Evolutionary conservation across 2,113 vertebrate genomes (phyloP), one percentile per base, ranked within the genome.

Genomic region (Thymallus thymallus): DNA sequence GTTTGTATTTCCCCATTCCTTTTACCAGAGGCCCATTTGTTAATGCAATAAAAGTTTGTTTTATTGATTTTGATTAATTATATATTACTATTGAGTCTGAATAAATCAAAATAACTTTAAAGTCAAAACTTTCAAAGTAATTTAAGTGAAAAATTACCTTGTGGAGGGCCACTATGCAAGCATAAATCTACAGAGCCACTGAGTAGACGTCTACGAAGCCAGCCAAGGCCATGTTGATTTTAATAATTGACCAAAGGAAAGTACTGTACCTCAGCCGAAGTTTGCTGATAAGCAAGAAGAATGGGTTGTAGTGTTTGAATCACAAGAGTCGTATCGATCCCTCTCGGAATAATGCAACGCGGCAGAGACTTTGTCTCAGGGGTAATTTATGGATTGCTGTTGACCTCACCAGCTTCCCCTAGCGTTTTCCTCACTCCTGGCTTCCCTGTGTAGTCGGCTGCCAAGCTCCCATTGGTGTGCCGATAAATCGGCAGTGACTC

Each of bases 41-140:
- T 69, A 81, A 82, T 80, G 78, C 69, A 86, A 88, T 84, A 87
- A 80, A 90, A 76, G 85, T 71, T 76, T 76, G 79, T 88, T 86
- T 85, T 87, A 87, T 86, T 82, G 84, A 81, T 84, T 85, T 82
- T 87, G 87, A 91, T 90, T 85, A 91, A 91, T 91, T 86, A 88
- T 89, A 88, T 88, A 84, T 87, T 87, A 87, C 81, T 82, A 79
- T 2, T 41, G 9, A 41, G 35, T 41, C 9, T 41, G 62, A 86
- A 87, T 90, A 90, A 91, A 91, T 88, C 83, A 88, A 86, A 91
- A 89, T 89, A 82, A 84, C 88, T 91, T 91, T 89, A 90, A 90
- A 91, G 78, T 88, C 86, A 88, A 84, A 88, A 88, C 87, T 90
- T 81, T 88, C 88, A 29, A 91, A 88, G 88, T 86, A 82, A 76